Evolutionary conservation across 2,797 vertebrate species (phyloP).

Genomic region (Catostomus latipinnis): DNA sequence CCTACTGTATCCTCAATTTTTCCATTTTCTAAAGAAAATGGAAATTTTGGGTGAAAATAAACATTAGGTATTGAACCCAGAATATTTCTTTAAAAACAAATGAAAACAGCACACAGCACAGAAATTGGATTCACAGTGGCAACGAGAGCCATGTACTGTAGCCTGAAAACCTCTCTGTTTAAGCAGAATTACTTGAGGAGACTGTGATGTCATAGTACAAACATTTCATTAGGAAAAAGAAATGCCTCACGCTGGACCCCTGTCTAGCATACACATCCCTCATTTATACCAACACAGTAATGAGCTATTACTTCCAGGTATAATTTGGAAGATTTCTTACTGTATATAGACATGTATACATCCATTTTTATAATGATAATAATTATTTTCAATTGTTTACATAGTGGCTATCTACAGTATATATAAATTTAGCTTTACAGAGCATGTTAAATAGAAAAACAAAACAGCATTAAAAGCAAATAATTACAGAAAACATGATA

Average conservation of each 20-base stretch:
- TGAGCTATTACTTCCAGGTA: background rate
- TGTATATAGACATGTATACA: background rate
- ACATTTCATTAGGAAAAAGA: constrained; percentile 39
- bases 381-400: background rate
- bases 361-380: background rate
- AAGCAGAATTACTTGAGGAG: constrained; percentile 30
- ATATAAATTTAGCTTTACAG: no score
- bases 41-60: no score
- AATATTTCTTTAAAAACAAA: no score
- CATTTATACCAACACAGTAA: constrained; percentile 24
- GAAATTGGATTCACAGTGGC: background rate
- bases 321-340: background rate
- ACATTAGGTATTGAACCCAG: no score
- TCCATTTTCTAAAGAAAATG: no score
- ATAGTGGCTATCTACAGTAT: no score
- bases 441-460: background rate
- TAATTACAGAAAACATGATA: background rate
- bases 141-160: background rate
- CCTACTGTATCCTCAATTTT: no score
- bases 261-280: constrained; percentile 12
- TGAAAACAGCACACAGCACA: background rate
- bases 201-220: constrained; percentile 42
- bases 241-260: background rate
- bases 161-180: constrained; percentile 15
- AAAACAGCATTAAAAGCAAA: background rate